Evolutionary conservation across 2,888 invertebrate species (phyloP).

Genomic region (Philereme transversata): DNA sequence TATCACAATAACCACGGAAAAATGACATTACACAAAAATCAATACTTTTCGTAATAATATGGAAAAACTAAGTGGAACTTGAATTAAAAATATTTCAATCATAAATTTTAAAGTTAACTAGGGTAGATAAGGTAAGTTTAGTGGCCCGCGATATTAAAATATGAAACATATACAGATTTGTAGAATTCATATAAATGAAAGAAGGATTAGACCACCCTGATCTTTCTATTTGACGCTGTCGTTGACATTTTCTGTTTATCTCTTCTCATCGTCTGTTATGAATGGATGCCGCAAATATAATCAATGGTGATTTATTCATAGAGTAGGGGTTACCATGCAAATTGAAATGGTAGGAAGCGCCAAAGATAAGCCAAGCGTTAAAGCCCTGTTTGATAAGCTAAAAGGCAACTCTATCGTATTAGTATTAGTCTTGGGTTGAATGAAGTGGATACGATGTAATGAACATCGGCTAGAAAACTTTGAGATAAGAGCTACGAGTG

Average conservation of each 20-base stretch:
- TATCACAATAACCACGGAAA: too few relatives aligned
- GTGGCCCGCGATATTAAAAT: too few relatives aligned
- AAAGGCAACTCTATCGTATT: conserved; percentile 5
- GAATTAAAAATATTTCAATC: too few relatives aligned
- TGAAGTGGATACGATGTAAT: neutral
- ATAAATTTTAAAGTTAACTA: too few relatives aligned
- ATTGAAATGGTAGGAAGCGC: conserved; percentile 29
- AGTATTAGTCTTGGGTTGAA: neutral
- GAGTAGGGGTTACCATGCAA: conserved; percentile 35
- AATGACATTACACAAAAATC: too few relatives aligned
- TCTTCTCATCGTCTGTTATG: conserved; percentile 11
- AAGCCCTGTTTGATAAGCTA: conserved; percentile 25
- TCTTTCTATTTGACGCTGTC: neutral
- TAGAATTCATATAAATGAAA: too few relatives aligned
- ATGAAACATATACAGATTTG: too few relatives aligned
- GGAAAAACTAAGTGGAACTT: too few relatives aligned
- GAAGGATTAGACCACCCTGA: too few relatives aligned
- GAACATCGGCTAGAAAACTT: conserved; percentile 1
- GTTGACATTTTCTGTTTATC: conserved; percentile 4
- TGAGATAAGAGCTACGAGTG: neutral
- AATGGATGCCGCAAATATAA: conserved; percentile 27
- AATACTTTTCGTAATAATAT: too few relatives aligned
- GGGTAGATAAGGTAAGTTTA: too few relatives aligned
- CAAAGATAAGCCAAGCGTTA: conserved; percentile 28
- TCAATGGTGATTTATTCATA: conserved; percentile 38